Base-by-base conservation (phyloP, 2,888 invertebrate species). In the Diarsia mendica region DNA sequence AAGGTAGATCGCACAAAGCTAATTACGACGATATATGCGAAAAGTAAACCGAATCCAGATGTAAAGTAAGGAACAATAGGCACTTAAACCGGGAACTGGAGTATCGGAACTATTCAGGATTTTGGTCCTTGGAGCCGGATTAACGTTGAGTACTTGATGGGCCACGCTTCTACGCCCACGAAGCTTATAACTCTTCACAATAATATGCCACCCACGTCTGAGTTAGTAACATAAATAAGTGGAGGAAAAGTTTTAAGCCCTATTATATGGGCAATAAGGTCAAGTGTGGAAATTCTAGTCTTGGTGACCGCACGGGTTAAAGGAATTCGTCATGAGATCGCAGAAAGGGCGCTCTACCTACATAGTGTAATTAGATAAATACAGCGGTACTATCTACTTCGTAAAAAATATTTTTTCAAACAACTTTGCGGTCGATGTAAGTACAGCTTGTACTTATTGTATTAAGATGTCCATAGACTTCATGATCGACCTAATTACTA, bases 41-140 rank as follows among this genome's bases (percentile, higher is more conserved):
- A 72, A 82, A 77, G 48, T 28, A 77, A 77, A 72, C 33, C 9
- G 6, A 69, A 61, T 53, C 39, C n/a, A 77, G 44, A 58, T 78
- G 61, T 53, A 67, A 33, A 78, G n/a, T 63, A 67, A 28, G 48
- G 55, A 83, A 74, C 65, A 83, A 83, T 63, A 71, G 13, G 73
- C 48, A 74, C 67, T 73, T 61, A 71, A 73, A 78, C 69, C 23
- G 28, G 46, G 51, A 68, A 72, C 46, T 72, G 49, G 11, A 68
- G 51, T 72, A 78, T 78, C 44, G 44, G 80, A 86, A 87, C 87
- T 84, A 87, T 88, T 86, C 81, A 78, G 85, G 77, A 81, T 83
- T 79, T 79, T 46, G 77, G 86, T 84, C 86, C 87, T 88, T 85
- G 80, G 77, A 84, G 79, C 82, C 84, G 90, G 87, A 89, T 88